Conservation (phyloP, 2,113 vertebrate species). For the Tiliqua scincoides region DNA sequence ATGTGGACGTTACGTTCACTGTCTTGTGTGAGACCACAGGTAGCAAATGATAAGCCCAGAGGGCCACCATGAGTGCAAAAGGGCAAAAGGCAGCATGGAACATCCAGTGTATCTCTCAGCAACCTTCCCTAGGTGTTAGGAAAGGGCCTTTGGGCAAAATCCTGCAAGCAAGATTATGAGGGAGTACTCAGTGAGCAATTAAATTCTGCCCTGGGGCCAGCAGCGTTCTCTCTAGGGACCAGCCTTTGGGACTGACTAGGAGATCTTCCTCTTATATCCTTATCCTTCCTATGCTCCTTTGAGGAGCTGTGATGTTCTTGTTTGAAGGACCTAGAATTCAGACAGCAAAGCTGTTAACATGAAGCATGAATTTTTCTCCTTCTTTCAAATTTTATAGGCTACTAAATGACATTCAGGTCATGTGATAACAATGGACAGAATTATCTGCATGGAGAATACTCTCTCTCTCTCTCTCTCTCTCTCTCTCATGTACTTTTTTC, state of each 20-base stretch:
- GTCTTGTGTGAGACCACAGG: not conserved
- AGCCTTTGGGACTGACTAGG: accelerated
- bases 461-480: not conserved
- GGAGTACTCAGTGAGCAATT: constrained; percentile 43
- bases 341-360: not conserved
- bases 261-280: constrained; percentile 16
- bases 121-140: not conserved
- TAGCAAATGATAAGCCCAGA: not conserved
- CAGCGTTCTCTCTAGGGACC: constrained; percentile 11
- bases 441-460: not conserved
- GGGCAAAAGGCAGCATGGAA: not conserved
- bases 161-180: constrained; percentile 1
- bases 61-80: not conserved
- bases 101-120: not conserved
- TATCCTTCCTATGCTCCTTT: not conserved
- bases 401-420: not conserved
- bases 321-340: not conserved
- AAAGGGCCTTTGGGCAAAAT: constrained; percentile 27
- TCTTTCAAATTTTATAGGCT: not conserved
- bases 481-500: too few species aligned
- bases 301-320: accelerated
- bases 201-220: constrained; percentile 1
- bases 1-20: not conserved
- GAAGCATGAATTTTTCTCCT: not conserved
- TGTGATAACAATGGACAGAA: too few species aligned